Evolutionary conservation across 2,797 vertebrate species (phyloP).

Genomic region (Pelodytes ibericus): DNA sequence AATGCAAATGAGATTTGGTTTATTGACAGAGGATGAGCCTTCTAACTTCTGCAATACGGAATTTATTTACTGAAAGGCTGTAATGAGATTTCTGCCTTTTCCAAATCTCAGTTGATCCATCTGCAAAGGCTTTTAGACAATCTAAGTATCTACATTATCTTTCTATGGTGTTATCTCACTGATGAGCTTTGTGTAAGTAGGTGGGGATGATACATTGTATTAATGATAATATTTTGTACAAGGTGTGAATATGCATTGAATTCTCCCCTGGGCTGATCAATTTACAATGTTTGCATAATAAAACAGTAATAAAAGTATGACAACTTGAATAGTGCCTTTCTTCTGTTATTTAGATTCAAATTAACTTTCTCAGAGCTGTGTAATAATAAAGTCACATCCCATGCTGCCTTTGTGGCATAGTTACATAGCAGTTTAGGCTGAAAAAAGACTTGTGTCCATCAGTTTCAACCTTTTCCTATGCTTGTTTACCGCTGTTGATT

Average conservation of each 20-base stretch:
- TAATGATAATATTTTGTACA: slow-evolving; percentile 56
- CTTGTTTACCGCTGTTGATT: too few relatives aligned
- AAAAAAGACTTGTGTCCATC: too few relatives aligned
- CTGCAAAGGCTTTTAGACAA: slow-evolving; percentile 30
- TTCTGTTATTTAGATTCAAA: background rate
- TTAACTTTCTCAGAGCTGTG: background rate
- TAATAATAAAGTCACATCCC: too few relatives aligned
- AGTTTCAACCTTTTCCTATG: too few relatives aligned
- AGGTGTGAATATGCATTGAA: background rate
- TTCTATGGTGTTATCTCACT: slow-evolving; percentile 11
- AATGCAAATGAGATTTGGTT: slow-evolving; percentile 51
- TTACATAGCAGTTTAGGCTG: too few relatives aligned
- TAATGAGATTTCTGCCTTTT: slow-evolving; percentile 41
- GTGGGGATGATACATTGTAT: background rate
- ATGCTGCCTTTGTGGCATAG: too few relatives aligned
- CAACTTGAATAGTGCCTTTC: background rate
- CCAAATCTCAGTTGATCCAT: slow-evolving; percentile 19
- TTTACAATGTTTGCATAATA: background rate
- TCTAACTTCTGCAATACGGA: slow-evolving; percentile 25
- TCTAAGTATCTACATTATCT: slow-evolving; percentile 26
- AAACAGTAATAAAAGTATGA: background rate
- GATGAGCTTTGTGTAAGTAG: background rate
- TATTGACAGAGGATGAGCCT: slow-evolving; percentile 50
- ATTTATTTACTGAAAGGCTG: slow-evolving; percentile 38
- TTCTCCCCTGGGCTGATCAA: background rate